These are phyloP conservation scores for Exephanes ischioxanthus DNA, from an alignment of 2,888 invertebrate genomes.

Conservation along the genomic window DNA sequence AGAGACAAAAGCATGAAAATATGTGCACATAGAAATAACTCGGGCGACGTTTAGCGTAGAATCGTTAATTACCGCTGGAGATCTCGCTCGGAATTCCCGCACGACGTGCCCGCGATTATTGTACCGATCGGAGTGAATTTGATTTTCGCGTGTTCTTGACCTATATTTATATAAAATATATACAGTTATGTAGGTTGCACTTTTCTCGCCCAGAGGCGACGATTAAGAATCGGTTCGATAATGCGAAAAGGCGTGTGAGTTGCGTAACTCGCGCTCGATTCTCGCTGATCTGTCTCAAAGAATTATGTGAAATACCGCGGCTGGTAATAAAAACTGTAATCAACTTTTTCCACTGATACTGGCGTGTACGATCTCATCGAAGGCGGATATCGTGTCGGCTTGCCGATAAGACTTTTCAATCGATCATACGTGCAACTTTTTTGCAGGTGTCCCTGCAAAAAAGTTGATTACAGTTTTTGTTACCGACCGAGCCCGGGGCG, in stretches of 20 bases:
- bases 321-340: too few species aligned
- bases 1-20: neutral
- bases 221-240: conserved; percentile 23
- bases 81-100: neutral
- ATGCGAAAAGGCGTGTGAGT: neutral
- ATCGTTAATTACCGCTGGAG: neutral
- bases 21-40: neutral
- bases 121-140: neutral
- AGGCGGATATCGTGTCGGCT: neutral
- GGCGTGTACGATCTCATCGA: neutral
- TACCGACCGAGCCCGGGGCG: too few species aligned
- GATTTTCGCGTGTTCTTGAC: conserved; percentile 17
- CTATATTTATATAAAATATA: neutral
- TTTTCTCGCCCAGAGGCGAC: neutral
- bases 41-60: neutral
- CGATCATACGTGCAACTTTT: neutral
- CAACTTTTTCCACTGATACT: too few species aligned
- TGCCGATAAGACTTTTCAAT: too few species aligned
- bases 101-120: neutral
- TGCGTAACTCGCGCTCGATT: conserved; percentile 12
- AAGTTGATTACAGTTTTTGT: too few species aligned
- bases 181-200: neutral
- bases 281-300: neutral
- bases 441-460: too few species aligned
- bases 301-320: neutral